phyloP scores from a whole-genome alignment of 2,797 vertebrate genomes.

The Brotula barbata region DNA sequence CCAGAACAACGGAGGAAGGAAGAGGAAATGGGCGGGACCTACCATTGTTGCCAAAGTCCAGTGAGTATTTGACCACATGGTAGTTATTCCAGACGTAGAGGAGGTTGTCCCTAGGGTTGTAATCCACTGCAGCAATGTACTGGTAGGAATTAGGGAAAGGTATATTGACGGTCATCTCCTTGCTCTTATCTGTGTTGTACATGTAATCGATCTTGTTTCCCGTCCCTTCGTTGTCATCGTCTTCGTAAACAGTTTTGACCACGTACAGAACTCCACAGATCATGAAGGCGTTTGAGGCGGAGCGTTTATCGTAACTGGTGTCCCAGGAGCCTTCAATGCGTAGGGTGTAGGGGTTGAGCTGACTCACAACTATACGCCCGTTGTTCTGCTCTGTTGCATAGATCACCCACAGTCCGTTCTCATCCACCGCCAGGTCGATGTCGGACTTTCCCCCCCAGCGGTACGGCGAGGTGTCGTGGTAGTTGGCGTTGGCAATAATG shows the following conservation, averaged over 20 bases:
- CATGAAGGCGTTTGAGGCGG: slow-evolving; percentile 84
- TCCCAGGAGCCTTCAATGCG: slow-evolving; percentile 84
- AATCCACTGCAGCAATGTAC: slow-evolving; percentile 99
- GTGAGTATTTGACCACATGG: slow-evolving; percentile 95
- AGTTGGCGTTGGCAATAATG: slow-evolving; percentile 91
- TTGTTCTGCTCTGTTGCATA: slow-evolving; percentile 87
- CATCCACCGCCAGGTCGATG: slow-evolving; percentile 82
- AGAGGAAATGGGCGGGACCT: slow-evolving; percentile 39
- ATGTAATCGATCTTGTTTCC: slow-evolving; percentile 99
- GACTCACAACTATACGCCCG: slow-evolving; percentile 81
- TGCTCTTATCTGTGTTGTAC: slow-evolving; percentile 95
- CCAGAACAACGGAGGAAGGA: neutral
- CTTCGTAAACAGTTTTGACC: slow-evolving; percentile 96
- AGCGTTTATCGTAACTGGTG: slow-evolving; percentile 81
- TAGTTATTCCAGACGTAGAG: slow-evolving; percentile 99
- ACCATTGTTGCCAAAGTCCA: slow-evolving; percentile 98
- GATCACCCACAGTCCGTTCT: slow-evolving; percentile 84
- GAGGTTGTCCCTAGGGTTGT: slow-evolving; percentile 97
- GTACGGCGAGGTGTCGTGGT: slow-evolving; percentile 83
- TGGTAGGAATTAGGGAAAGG: slow-evolving; percentile 98
- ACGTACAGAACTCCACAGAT: slow-evolving; percentile 85
- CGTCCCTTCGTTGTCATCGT: slow-evolving; percentile 96
- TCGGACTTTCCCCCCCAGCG: slow-evolving; percentile 84
- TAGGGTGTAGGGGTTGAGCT: slow-evolving; percentile 83
- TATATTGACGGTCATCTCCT: slow-evolving; percentile 89